phyloP scores from a whole-genome alignment of 2,797 vertebrate genomes.

The Takifugu rubripes region DNA sequence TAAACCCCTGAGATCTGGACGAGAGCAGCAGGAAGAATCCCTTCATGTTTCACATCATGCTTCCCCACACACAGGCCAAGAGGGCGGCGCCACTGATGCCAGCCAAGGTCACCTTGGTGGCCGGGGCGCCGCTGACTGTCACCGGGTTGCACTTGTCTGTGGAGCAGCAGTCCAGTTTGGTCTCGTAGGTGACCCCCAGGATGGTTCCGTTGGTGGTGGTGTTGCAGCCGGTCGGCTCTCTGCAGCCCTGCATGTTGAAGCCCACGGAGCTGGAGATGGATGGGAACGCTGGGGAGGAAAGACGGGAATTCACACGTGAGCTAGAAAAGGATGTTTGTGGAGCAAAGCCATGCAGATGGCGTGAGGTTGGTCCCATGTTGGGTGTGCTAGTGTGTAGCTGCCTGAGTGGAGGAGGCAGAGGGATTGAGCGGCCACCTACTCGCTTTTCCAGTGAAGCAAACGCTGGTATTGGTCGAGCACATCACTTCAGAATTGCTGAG shows the following conservation, averaged over 20 bases:
- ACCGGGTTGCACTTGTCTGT: conserved; percentile 51
- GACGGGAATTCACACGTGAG: not conserved
- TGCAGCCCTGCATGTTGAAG: conserved; percentile 59
- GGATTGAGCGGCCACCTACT: conserved; percentile 31
- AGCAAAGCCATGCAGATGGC: too few species aligned
- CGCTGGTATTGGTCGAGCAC: conserved; percentile 19
- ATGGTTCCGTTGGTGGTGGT: rapidly evolving
- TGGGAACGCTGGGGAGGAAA: conserved; percentile 43
- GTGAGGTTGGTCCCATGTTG: not conserved
- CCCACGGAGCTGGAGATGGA: rapidly evolving
- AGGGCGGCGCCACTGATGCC: conserved; percentile 22
- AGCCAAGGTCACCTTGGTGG: conserved; percentile 46
- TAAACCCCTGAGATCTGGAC: not conserved
- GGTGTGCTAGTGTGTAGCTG: not conserved
- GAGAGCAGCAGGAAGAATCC: not conserved
- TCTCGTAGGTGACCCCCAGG: rapidly evolving
- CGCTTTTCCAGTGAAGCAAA: conserved; percentile 44
- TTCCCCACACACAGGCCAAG: conserved; percentile 48
- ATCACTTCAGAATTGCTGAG: rapidly evolving
- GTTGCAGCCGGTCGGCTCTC: rapidly evolving
- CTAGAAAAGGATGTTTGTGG: not conserved
- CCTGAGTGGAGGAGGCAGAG: not conserved
- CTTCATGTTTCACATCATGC: conserved; percentile 27
- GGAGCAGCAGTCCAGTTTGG: conserved; percentile 25
- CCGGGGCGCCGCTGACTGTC: conserved; percentile 3